Evolutionary conservation across 2,888 invertebrate species (phyloP).

Genomic region (Drosophila infuscata): DNA sequence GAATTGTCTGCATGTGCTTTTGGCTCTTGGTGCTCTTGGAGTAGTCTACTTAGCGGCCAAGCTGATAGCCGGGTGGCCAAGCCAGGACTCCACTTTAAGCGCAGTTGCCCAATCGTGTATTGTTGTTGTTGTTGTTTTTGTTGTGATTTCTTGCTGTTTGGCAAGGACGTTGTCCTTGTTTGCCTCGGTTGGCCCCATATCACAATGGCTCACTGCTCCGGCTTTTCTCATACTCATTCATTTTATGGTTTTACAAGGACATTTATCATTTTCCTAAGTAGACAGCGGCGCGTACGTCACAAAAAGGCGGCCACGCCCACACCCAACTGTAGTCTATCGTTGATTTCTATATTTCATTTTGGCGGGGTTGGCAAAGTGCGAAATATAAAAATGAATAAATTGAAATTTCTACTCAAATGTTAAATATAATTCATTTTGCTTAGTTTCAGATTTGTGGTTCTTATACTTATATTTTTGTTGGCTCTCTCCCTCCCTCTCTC

Average conservation of each 20-base stretch:
- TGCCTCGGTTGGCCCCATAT: conserved; percentile 55
- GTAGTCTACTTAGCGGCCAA: conserved; percentile 62
- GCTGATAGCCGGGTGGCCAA: conserved; percentile 27
- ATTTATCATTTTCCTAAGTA: conserved; percentile 79
- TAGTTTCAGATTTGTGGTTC: conserved; percentile 64
- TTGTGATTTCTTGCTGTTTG: conserved; percentile 70
- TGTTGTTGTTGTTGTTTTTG: conserved; percentile 48
- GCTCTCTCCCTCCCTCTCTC: not conserved
- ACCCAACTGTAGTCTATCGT: conserved; percentile 30
- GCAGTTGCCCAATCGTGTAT: conserved; percentile 25
- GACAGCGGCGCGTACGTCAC: conserved; percentile 70
- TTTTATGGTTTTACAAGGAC: conserved; percentile 79
- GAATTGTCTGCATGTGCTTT: conserved; percentile 56
- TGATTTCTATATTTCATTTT: conserved; percentile 71
- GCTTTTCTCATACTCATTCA: conserved; percentile 70
- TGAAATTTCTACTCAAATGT: conserved; percentile 70
- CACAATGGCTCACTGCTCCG: conserved; percentile 13
- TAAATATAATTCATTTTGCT: conserved; percentile 77
- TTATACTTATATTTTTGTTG: conserved; percentile 48
- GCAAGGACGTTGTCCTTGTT: conserved; percentile 59
- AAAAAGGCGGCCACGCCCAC: conserved; percentile 59
- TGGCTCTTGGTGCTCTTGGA: conserved; percentile 40
- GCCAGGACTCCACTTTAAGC: conserved; percentile 39
- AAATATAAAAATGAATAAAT: conserved; percentile 36
- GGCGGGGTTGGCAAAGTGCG: conserved; percentile 3